phyloP scores from a whole-genome alignment of 1,140 invertebrate species.

The Cotesia typhae region DNA sequence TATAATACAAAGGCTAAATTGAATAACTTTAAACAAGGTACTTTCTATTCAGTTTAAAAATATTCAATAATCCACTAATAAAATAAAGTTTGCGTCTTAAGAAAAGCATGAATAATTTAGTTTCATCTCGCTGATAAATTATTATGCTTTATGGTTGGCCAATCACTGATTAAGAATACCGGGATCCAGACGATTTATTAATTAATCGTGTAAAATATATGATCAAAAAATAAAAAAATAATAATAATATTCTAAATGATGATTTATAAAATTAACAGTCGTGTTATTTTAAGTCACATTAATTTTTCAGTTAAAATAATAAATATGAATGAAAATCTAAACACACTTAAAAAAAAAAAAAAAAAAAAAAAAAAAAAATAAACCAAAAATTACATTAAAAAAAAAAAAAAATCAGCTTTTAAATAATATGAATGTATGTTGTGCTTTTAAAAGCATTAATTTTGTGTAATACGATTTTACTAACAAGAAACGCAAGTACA shows the following conservation, averaged over 20 bases:
- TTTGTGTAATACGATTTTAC: slow-evolving; percentile 35
- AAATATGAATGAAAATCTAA: too few species aligned
- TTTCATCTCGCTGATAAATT: neutral
- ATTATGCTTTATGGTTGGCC: slow-evolving; percentile 8
- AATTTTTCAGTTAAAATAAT: too few species aligned
- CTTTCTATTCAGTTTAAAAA: too few species aligned
- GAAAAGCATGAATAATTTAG: neutral
- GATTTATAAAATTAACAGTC: too few species aligned
- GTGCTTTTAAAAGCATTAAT: slow-evolving; percentile 12
- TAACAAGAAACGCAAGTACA: slow-evolving; percentile 56
- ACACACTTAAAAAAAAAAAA: too few species aligned
- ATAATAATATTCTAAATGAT: neutral
- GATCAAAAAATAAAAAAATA: too few species aligned
- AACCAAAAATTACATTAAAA: too few species aligned
- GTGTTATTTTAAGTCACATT: too few species aligned
- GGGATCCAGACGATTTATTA: slow-evolving; percentile 1
- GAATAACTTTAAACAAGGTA: neutral
- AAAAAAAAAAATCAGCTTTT: too few species aligned
- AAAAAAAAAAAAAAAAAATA: too few species aligned
- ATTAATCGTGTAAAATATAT: neutral
- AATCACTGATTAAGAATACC: neutral
- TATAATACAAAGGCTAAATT: neutral
- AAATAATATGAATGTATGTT: neutral
- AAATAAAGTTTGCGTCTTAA: neutral
- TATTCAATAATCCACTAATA: too few species aligned